Percentiles rank a stretch among this genome's conserved stretches.
These are phyloP conservation scores for Lepisosteus oculatus DNA, from an alignment of 2,113 vertebrate genomes.

Conservation along the genomic window DNA sequence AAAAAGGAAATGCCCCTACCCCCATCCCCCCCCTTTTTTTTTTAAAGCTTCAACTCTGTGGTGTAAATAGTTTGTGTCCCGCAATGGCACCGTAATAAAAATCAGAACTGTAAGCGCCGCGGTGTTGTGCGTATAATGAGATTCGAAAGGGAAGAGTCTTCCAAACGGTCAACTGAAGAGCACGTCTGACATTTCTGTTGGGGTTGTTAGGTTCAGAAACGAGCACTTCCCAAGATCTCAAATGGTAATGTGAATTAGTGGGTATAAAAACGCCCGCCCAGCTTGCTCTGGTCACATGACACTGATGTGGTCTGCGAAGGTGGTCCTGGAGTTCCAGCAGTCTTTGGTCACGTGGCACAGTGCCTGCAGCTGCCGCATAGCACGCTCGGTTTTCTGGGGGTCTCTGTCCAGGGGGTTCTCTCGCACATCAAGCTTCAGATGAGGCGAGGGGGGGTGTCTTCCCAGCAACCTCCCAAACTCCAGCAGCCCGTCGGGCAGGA, in stretches of 20 bases:
- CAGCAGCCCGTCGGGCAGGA: slow-evolving; percentile 80
- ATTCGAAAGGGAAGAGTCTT: too few species aligned
- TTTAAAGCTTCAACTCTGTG: neutral
- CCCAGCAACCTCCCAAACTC: slow-evolving; percentile 72
- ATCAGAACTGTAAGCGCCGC: too few species aligned
- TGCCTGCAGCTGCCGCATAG: slow-evolving; percentile 61
- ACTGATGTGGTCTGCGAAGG: slow-evolving; percentile 82
- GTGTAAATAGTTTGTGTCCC: neutral
- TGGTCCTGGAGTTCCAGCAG: slow-evolving; percentile 75
- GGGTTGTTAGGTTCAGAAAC: too few species aligned
- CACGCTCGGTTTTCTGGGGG: slow-evolving; percentile 65
- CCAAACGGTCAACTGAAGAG: too few species aligned
- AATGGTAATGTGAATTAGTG: neutral
- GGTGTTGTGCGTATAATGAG: too few species aligned
- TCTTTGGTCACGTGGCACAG: slow-evolving; percentile 69
- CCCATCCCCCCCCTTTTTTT: neutral
- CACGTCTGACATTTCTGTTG: too few species aligned
- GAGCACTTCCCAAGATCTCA: too few species aligned
- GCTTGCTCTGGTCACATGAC: slow-evolving; percentile 71
- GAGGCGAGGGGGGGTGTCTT: slow-evolving; percentile 49
- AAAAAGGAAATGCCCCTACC: too few species aligned
- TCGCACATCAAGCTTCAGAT: slow-evolving; percentile 73
- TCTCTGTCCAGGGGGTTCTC: slow-evolving; percentile 84
- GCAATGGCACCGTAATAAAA: too few species aligned
- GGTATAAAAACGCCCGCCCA: neutral